Base-by-base conservation (phyloP, 2,113 vertebrate species). In the Acinonyx jubatus region DNA sequence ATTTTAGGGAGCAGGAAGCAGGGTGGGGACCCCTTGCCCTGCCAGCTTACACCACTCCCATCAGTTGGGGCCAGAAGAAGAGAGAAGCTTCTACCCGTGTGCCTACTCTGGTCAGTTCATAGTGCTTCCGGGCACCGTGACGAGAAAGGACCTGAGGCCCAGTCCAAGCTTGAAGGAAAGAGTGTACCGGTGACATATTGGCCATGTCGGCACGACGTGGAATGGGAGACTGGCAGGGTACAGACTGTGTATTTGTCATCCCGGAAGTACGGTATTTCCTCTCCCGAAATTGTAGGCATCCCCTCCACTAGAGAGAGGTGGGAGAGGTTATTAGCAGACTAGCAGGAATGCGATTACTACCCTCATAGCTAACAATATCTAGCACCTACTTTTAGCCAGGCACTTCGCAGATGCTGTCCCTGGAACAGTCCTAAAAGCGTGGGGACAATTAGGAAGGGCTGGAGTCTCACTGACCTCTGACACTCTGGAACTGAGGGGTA, bases 101-200 rank as follows among this genome's bases (percentile, higher is more conserved):
- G 68, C 68, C 41, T 55, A 0, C 15, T 14, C 13, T 31, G 33
- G 61, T 19, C 1, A 1, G 25, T 8, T 1, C 57, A 19, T 6
- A 4, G 76, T 5, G 21, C 2, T 27, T 29, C 25, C 48, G 1
- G 9, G 48, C 29, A 0, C 41, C 27, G 61, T 82, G 73, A 31
- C 33, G 19, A 66, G 21, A 19, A 68, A 45, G 74, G 18, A 8
- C 45, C 48, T 21, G 15, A 78, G 57, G 33, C 68, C 1, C 36
- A 38, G 65, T 21, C 38, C 11, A 14, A 5, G 61, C 27, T 7
- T 33, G 38, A 50, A 68, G 71, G 86, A 33, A 36, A 78, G 55
- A 16, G 14, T 1, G 27, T 16, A 0, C 11, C 4, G 31, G 23
- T 9, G 38, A 21, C 10, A 15, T 18, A 0, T 2, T 19, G 29